phyloP scores from a whole-genome alignment of 2,113 vertebrate species.

The Dipodomys spectabilis region DNA sequence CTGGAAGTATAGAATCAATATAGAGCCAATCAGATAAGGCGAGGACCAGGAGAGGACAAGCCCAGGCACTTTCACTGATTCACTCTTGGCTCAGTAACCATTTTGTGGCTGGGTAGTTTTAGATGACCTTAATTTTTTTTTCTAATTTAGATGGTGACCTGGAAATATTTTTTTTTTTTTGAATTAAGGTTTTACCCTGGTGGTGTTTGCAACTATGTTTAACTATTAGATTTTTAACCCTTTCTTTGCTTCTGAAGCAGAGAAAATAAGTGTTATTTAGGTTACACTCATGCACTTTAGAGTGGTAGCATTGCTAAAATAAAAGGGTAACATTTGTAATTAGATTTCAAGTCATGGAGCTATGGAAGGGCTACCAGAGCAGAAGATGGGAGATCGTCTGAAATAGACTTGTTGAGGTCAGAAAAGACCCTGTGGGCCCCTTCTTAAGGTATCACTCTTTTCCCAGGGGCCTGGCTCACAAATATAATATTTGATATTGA shows the following conservation, averaged over 20 bases:
- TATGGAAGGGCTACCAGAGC: background rate
- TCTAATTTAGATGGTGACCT: background rate
- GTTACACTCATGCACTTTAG: background rate
- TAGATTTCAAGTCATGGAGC: background rate
- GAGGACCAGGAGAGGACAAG: background rate
- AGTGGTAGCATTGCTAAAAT: background rate
- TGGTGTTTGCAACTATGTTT: constrained; percentile 24
- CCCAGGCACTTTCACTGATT: background rate
- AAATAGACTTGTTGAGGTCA: background rate
- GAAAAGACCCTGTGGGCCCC: background rate
- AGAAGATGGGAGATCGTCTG: background rate
- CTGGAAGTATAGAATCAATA: background rate
- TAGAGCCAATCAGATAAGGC: background rate
- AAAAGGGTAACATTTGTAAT: background rate
- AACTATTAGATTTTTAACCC: background rate
- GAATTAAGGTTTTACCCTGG: background rate
- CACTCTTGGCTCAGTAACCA: background rate
- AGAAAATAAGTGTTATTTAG: background rate
- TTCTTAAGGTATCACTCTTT: background rate
- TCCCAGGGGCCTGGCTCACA: background rate
- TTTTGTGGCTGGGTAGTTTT: background rate
- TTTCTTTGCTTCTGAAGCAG: background rate
- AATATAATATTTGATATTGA: background rate
- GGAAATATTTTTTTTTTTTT: background rate
- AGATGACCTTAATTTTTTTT: background rate